phyloP scores from a whole-genome alignment of 2,113 vertebrate species.

The Semicossyphus pulcher region DNA sequence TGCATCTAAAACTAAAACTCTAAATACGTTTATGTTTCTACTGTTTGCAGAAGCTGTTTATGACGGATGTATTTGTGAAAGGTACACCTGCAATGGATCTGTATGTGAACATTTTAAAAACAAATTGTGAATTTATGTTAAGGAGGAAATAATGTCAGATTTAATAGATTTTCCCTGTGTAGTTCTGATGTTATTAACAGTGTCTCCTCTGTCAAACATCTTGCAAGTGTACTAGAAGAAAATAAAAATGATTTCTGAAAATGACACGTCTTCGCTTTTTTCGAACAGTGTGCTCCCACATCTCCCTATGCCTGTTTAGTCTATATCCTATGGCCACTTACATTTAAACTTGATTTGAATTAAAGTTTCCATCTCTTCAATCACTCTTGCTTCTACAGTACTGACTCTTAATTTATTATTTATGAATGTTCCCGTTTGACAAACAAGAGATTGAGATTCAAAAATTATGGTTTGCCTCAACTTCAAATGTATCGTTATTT shows the following conservation, averaged over 20 bases:
- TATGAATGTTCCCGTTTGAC: no score
- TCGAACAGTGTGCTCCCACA: no score
- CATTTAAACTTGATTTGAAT: no score
- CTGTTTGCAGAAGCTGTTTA: slow-evolving; percentile 32
- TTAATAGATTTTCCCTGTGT: slow-evolving; percentile 29
- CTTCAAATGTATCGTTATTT: no score
- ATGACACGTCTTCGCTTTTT: neutral
- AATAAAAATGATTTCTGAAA: slow-evolving; percentile 53
- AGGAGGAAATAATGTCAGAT: slow-evolving; percentile 14
- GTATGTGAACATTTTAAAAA: slow-evolving; percentile 50
- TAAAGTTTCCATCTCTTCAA: no score
- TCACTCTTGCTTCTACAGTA: no score
- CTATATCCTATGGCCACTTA: no score
- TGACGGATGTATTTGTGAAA: slow-evolving; percentile 32
- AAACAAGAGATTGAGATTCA: no score
- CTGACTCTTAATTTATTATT: no score
- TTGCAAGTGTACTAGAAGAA: slow-evolving; percentile 54
- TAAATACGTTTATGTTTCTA: slow-evolving; percentile 39
- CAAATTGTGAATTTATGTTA: slow-evolving; percentile 34
- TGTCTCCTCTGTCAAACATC: slow-evolving; percentile 45
- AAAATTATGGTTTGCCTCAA: no score
- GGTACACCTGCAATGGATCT: slow-evolving; percentile 27
- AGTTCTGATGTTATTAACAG: slow-evolving; percentile 41
- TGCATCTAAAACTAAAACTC: slow-evolving; percentile 10
- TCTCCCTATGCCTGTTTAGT: no score